These are phyloP conservation scores for Falco rusticolus DNA, from an alignment of 2,797 vertebrate genomes.

Conservation along the genomic window DNA sequence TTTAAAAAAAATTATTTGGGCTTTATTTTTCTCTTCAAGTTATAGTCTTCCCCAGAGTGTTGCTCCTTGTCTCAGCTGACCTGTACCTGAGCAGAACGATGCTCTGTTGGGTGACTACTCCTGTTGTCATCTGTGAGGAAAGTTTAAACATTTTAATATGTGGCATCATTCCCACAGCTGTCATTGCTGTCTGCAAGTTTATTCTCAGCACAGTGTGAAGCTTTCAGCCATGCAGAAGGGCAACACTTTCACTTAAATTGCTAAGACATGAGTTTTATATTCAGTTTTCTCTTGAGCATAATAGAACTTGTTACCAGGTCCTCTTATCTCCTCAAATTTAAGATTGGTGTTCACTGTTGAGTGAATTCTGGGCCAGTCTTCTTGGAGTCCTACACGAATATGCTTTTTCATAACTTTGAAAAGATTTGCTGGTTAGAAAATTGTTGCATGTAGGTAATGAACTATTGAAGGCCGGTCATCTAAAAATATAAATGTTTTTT, in stretches of 20 bases:
- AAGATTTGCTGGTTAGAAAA: not conserved
- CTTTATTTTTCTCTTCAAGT: not conserved
- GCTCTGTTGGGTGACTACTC: slow-evolving; percentile 69
- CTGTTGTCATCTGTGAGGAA: slow-evolving; percentile 53
- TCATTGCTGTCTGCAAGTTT: slow-evolving; percentile 80
- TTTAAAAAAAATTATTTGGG: not conserved
- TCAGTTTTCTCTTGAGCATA: slow-evolving; percentile 54
- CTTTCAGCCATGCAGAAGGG: slow-evolving; percentile 78
- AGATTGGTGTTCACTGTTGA: not conserved
- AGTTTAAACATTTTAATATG: slow-evolving; percentile 72
- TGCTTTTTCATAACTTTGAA: not conserved
- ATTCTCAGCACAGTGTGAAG: slow-evolving; percentile 77
- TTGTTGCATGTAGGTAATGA: not conserved
- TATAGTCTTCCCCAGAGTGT: not conserved
- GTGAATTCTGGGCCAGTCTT: slow-evolving; percentile 7
- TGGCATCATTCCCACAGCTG: slow-evolving; percentile 80
- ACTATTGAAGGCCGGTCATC: not conserved
- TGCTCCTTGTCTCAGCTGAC: slow-evolving; percentile 13
- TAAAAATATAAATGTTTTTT: not conserved
- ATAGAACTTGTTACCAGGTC: slow-evolving; percentile 48
- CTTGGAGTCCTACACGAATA: not conserved
- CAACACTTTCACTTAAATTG: slow-evolving; percentile 75
- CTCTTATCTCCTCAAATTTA: not conserved
- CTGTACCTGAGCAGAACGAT: slow-evolving; percentile 60
- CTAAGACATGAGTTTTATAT: slow-evolving; percentile 72